These are phyloP conservation scores for Drosophila prostipennis DNA, from an alignment of 2,888 invertebrate genomes.

Conservation along the genomic window DNA sequence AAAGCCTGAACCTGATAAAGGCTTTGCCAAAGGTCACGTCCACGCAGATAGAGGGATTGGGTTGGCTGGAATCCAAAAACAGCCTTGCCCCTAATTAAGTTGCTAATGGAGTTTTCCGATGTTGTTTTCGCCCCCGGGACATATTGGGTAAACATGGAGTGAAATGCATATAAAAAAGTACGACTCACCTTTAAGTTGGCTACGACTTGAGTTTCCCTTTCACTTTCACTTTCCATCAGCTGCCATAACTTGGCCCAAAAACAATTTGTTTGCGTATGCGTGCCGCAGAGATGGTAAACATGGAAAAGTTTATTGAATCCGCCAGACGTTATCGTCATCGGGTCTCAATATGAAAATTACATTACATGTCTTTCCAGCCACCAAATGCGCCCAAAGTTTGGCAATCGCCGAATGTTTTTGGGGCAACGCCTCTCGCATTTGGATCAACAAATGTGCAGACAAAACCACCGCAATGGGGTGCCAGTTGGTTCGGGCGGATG, in stretches of 20 bases:
- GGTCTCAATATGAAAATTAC: constrained; percentile 44
- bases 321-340: constrained; percentile 45
- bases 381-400: constrained; percentile 49
- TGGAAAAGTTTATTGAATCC: constrained; percentile 61
- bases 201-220: constrained; percentile 9
- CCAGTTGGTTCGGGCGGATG: constrained; percentile 2
- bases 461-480: constrained; percentile 27
- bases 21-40: constrained; percentile 11
- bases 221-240: constrained; percentile 2
- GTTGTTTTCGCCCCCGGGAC: constrained; percentile 1
- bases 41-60: not conserved
- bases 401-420: constrained; percentile 25
- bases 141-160: not conserved
- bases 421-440: constrained; percentile 27
- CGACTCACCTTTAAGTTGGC: constrained; percentile 26
- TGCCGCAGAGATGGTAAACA: constrained; percentile 56
- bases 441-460: constrained; percentile 32
- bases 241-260: constrained; percentile 33
- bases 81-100: constrained; percentile 34
- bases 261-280: constrained; percentile 44
- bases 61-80: constrained; percentile 24
- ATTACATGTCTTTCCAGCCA: constrained; percentile 33
- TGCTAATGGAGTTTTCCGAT: constrained; percentile 35
- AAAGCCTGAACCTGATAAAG: not conserved
- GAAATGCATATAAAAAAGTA: not conserved